Percentiles rank a stretch among this genome's conserved stretches.
These are phyloP conservation scores for Phortica magna DNA, from an alignment of 2,888 invertebrate genomes.

Conservation along the genomic window DNA sequence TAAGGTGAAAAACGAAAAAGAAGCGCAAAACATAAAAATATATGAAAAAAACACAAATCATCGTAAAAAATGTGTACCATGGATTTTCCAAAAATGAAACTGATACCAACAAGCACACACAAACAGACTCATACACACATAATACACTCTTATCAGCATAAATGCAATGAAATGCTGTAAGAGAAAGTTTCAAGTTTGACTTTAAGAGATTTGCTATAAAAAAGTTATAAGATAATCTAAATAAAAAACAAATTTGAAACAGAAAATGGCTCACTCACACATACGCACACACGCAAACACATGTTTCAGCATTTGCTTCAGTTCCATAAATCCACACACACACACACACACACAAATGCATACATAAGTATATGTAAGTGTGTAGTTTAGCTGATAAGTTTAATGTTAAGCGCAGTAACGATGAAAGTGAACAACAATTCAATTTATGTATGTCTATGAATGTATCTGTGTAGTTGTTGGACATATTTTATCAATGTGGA, in stretches of 20 bases:
- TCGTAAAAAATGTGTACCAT: not conserved
- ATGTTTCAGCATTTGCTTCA: not conserved
- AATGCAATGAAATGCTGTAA: too few species aligned
- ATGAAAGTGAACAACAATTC: not conserved
- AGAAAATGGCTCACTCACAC: not conserved
- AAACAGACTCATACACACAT: not conserved
- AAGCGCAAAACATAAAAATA: not conserved
- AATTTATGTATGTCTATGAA: not conserved
- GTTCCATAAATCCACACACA: not conserved
- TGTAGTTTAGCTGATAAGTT: not conserved
- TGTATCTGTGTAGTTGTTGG: conserved; percentile 16
- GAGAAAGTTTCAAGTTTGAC: too few species aligned
- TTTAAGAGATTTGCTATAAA: too few species aligned
- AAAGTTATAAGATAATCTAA: too few species aligned
- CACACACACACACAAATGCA: not conserved
- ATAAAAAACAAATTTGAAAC: not conserved
- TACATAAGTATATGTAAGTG: not conserved
- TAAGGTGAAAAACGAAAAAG: not conserved
- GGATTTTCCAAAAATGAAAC: not conserved
- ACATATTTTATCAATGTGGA: conserved; percentile 19
- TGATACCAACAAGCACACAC: not conserved
- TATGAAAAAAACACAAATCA: not conserved
- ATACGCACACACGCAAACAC: not conserved
- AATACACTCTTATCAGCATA: too few species aligned
- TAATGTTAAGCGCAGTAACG: not conserved